Evolutionary conservation across 2,888 invertebrate species (phyloP).

Genomic region (Malthinus flaveolus): DNA sequence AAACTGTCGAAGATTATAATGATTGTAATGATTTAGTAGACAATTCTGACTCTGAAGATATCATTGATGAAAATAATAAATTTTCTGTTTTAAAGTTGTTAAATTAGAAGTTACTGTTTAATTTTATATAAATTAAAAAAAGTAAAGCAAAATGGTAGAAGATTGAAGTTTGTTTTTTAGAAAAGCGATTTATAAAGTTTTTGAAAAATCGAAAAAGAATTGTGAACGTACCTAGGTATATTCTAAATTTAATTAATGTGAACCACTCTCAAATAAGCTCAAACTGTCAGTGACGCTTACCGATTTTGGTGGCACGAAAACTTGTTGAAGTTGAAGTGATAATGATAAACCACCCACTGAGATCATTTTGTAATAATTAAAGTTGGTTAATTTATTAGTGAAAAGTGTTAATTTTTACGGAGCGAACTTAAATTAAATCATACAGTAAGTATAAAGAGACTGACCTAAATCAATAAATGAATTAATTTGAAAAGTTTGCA

Average conservation of each 20-base stretch:
- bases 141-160: too few species aligned
- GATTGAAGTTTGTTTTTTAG: too few species aligned
- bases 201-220: too few species aligned
- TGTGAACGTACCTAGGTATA: neutral
- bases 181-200: too few species aligned
- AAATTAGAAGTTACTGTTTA: neutral
- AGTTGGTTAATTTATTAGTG: neutral
- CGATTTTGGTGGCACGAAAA: too few species aligned
- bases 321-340: too few species aligned
- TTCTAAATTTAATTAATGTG: neutral
- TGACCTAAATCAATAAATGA: neutral
- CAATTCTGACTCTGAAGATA: conserved; percentile 29
- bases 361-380: neutral
- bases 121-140: neutral
- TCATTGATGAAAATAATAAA: conserved; percentile 43
- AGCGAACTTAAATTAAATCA: neutral
- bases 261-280: neutral
- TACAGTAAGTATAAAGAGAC: neutral
- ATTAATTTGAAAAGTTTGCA: neutral
- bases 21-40: conserved; percentile 28
- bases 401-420: neutral
- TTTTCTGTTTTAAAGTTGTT: conserved; percentile 39
- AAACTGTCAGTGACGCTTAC: neutral
- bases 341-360: neutral
- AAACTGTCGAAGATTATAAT: conserved; percentile 10